Evolutionary conservation across 2,113 vertebrate species (phyloP), one percentile per base, ranked within the genome.

Genomic region (Camelus bactrianus): DNA sequence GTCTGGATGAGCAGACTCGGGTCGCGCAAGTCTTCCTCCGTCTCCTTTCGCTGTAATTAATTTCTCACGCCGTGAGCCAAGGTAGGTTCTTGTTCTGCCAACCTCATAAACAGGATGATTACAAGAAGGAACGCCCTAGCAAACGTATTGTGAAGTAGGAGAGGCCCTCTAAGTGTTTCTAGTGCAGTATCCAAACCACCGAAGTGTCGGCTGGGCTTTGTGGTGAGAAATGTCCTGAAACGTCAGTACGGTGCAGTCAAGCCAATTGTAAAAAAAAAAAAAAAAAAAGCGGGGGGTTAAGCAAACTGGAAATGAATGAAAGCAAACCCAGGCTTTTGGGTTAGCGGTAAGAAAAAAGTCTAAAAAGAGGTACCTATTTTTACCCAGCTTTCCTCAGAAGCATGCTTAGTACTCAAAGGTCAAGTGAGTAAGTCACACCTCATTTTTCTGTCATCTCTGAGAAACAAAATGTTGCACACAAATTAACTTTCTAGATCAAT

Each of bases 61-160:
- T 73, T 85, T 52, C 67, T 58, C 80, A 85, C 3, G 64, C 11
- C 30, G 46, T 11, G 32, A 90, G 24, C 19, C n/a, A 54, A 81
- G 26, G 9, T 35, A 73, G 38, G 42, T 32, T 77, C n/a, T 62
- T 46, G 14, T 72, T 88, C 76, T 69, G 75, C 52, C 60, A 81
- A 92, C 13, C 11, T 76, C 65, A 50, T 42, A 67, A 86, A 88
- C 38, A 77, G 42, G 46, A 86, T 38, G 17, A 69, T 48, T 82
- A 38, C 50, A 20, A 7, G 26, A 0, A 0, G 0, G 24, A 62
- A n/a, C 13, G 42, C 26, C 26, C 26, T 22, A 70, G 28, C 26
- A 91, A 87, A 93, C 30, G 13, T 10, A 73, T 70, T 85, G 35
- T 85, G n/a, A 79, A 52, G 19, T 64, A 42, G 76, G 38, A 81